A percentile compares a stretch with the other conserved stretches of the same genome.
Conservation (phyloP, 2,113 vertebrate species). For the Cottus gobio region DNA sequence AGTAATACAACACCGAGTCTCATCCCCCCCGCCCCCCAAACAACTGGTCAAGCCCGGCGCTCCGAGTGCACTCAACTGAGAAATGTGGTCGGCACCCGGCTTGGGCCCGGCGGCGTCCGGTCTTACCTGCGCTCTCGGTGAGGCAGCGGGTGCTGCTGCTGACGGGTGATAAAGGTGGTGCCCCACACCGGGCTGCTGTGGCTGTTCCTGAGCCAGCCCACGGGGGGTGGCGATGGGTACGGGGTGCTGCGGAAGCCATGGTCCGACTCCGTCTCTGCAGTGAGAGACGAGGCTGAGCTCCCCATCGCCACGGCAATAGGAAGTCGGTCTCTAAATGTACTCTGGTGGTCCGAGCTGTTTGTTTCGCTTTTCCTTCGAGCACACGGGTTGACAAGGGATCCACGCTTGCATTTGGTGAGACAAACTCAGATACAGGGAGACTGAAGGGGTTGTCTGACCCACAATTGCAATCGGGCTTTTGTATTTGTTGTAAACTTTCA, state of each 20-base stretch:
- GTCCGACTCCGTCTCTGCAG: constrained; percentile 94
- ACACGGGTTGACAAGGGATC: constrained; percentile 17
- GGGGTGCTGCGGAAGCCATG: constrained; percentile 89
- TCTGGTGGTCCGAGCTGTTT: background rate
- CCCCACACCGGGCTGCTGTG: constrained; percentile 90
- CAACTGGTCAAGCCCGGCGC: constrained; percentile 3
- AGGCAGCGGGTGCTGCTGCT: constrained; percentile 84
- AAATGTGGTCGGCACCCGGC: constrained; percentile 3
- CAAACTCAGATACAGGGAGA: background rate
- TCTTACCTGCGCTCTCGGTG: constrained; percentile 92
- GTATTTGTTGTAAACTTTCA: constrained; percentile 11
- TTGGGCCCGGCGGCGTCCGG: background rate
- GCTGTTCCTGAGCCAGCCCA: constrained; percentile 92
- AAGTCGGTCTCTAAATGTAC: constrained; percentile 21
- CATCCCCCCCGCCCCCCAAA: background rate
- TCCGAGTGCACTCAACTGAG: background rate
- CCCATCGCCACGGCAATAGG: constrained; percentile 86
- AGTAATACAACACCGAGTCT: constrained; percentile 14
- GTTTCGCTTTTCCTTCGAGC: constrained; percentile 17
- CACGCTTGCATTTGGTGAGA: constrained; percentile 6
- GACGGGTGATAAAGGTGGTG: constrained; percentile 88
- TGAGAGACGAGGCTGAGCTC: constrained; percentile 96
- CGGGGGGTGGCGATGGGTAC: constrained; percentile 86
- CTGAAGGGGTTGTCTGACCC: constrained; percentile 7
- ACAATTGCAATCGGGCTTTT: constrained; percentile 4